Base-by-base conservation (phyloP, 64 coral and sea anemone genomes). In the Porites lutea region DNA sequence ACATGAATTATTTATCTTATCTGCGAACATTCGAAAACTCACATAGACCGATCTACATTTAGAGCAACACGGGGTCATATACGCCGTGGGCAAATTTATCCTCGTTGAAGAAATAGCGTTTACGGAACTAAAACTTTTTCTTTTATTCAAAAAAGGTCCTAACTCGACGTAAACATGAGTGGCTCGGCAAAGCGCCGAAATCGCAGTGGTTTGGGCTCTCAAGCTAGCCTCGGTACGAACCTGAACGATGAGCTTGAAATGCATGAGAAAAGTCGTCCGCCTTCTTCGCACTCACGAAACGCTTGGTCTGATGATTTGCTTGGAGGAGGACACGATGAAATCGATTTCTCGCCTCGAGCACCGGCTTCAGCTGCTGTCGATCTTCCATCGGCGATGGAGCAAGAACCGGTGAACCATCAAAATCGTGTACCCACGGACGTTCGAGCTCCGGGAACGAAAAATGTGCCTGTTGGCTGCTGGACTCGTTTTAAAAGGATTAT, bases 381-480 rank as follows among this genome's bases (percentile, higher is more conserved):
- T 86, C 77, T 87, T 71, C 97, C 97, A 37, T 93, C 94, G 1
- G 97, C 94, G 5, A 99, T 99, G 97, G 97, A 99, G 74, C 75
- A 88, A 8, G 97, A 99, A 88, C 97, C 97, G 15, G 94, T 96
- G 20, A 69, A 74, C 15, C 97, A 92, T 67, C 72, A 83, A 82
- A 90, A 74, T 5, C 88, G 91, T 58, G 89, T 99, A 51, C 88
- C 97, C 3, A 20, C 97, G 14, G 97, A 99, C 75, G 97, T 94
- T 18, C 97, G 97, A 51, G 94, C 92, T 92, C 91, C 94, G 21
- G 97, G 91, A 15, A 90, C 94, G 61, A 96, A 88, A 72, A 99
- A 99, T 60, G 97, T 94, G 2, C 97, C 97, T 52, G 97, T 99
- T 63, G 97, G 97, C 79, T 96, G 91, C 66, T 92, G 97, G 94